Evolutionary conservation across 2,113 vertebrate species (phyloP).

Genomic region (Probosciger aterrimus): DNA sequence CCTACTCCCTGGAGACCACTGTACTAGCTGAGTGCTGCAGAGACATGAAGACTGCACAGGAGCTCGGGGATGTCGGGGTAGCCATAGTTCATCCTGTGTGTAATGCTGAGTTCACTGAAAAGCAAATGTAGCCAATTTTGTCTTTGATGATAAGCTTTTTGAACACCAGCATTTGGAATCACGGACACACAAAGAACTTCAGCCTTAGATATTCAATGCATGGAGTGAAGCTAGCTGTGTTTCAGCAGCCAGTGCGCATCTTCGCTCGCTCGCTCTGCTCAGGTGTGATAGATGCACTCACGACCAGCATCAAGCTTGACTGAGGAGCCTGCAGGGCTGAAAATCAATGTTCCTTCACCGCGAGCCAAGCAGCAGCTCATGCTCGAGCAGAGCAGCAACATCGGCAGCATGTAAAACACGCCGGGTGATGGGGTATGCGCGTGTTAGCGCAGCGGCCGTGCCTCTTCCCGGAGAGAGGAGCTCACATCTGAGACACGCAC

Average conservation of each 20-base stretch:
- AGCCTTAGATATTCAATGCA: rapidly evolving
- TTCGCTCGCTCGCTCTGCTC: neutral
- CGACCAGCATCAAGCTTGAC: neutral
- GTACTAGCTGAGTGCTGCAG: neutral
- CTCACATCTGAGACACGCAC: neutral
- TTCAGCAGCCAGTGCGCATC: neutral
- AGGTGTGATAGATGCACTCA: neutral
- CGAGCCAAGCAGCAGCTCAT: neutral
- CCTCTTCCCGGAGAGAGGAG: neutral
- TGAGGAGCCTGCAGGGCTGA: neutral
- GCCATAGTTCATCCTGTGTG: neutral
- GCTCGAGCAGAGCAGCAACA: neutral
- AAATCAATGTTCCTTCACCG: neutral
- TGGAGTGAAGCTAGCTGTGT: neutral
- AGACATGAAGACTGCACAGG: neutral
- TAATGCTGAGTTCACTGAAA: neutral
- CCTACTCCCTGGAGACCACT: neutral
- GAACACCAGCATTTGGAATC: neutral
- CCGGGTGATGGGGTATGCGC: neutral
- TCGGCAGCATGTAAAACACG: neutral
- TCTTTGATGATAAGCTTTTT: neutral
- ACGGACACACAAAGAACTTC: neutral
- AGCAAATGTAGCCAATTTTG: neutral
- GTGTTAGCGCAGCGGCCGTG: neutral
- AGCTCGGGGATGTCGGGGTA: neutral